phyloP scores from a whole-genome alignment of 2,797 vertebrate species.

The Crax fasciolata region DNA sequence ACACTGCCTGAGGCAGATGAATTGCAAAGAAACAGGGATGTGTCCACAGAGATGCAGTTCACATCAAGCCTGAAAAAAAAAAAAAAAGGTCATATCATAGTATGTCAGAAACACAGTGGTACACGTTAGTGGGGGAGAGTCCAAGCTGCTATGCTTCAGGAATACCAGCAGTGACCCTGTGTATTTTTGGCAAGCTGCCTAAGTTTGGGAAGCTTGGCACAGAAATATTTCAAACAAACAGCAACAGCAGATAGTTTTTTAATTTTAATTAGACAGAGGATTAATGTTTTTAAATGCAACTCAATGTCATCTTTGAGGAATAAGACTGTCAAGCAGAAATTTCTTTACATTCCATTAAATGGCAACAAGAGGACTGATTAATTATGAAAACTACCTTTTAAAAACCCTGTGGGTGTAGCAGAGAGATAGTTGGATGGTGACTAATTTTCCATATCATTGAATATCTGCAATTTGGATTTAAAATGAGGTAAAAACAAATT shows the following conservation, averaged over 20 bases:
- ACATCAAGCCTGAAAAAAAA: not conserved
- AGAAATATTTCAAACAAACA: constrained; percentile 45
- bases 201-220: constrained; percentile 32
- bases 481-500: constrained; percentile 72
- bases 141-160: not conserved
- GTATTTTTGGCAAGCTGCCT: not conserved
- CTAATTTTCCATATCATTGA: constrained; percentile 82
- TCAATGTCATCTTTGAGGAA: constrained; percentile 61
- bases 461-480: constrained; percentile 78
- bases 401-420: constrained; percentile 79
- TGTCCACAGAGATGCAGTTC: not conserved
- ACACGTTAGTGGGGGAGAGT: not conserved
- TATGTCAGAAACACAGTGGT: not conserved
- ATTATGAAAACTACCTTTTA: constrained; percentile 83
- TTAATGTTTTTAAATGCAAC: constrained; percentile 59
- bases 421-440: constrained; percentile 79
- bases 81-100: not conserved
- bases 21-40: not conserved
- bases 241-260: constrained; percentile 40
- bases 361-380: constrained; percentile 82
- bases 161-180: not conserved
- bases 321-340: constrained; percentile 64
- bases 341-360: constrained; percentile 79
- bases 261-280: constrained; percentile 51
- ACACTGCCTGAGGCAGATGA: not conserved